phyloP scores from a whole-genome alignment of 2,797 vertebrate genomes.

The Falco biarmicus region DNA sequence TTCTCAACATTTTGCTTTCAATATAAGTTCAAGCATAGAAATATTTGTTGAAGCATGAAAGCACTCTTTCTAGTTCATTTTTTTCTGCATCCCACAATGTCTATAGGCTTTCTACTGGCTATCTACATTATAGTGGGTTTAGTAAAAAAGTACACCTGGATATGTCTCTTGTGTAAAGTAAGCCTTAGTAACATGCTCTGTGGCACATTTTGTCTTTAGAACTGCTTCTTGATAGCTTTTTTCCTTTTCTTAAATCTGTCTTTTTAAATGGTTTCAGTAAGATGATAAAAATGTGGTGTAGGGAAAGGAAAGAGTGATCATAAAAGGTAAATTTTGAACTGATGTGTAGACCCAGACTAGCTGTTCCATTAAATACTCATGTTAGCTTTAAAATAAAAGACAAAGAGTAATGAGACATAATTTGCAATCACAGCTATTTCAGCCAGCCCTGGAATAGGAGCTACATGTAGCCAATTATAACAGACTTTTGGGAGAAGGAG shows the following conservation, averaged over 20 bases:
- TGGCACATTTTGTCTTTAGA: not conserved
- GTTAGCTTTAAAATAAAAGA: not conserved
- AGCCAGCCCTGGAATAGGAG: not conserved
- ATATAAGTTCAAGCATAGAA: not conserved
- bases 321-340: not conserved
- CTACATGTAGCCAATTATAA: not conserved
- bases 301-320: not conserved
- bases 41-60: not conserved
- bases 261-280: not conserved
- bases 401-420: not conserved
- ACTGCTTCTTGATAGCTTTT: not conserved
- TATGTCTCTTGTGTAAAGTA: not conserved
- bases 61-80: not conserved
- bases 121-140: not conserved
- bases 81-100: not conserved
- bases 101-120: not conserved
- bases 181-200: not conserved
- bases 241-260: not conserved
- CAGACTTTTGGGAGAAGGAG: not conserved
- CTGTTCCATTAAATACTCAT: not conserved
- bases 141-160: not conserved
- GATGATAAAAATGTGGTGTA: not conserved
- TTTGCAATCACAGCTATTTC: not conserved
- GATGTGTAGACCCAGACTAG: not conserved
- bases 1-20: not conserved